Conservation (phyloP, 2,113 vertebrate species). For the Eclectus roratus region DNA sequence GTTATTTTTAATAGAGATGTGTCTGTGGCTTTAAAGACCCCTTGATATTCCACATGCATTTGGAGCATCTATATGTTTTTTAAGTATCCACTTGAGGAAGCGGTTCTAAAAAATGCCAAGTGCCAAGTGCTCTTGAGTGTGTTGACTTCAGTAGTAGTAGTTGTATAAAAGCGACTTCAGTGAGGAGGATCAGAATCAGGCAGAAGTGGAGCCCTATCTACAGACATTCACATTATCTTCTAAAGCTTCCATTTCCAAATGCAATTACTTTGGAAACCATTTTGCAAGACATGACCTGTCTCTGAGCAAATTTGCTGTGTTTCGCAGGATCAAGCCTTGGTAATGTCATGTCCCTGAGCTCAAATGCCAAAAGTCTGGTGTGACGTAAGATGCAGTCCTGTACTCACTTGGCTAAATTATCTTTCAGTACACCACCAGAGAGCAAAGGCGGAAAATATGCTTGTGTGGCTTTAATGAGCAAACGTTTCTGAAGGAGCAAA, state of each 20-base stretch:
- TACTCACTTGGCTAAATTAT: background rate
- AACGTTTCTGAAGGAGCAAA: background rate
- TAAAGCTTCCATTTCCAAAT: background rate
- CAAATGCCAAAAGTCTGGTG: background rate
- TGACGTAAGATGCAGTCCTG: background rate
- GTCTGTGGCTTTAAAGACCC: background rate
- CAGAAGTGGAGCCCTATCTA: background rate
- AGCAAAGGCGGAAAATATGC: background rate
- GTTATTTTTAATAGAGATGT: background rate
- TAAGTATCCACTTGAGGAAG: background rate
- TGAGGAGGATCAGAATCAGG: background rate
- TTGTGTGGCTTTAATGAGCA: background rate
- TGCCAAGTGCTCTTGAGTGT: background rate
- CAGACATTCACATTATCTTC: background rate
- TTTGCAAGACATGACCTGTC: background rate
- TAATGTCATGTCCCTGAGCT: background rate
- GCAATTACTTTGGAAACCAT: background rate
- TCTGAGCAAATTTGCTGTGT: background rate
- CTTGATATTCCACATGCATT: background rate
- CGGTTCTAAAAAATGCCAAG: background rate
- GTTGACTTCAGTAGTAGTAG: background rate
- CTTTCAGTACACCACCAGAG: background rate
- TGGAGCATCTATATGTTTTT: background rate
- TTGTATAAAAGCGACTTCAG: background rate
- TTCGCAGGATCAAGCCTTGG: background rate